Conservation (phyloP, 2,797 vertebrate genomes). For the Chiloscyllium punctatum region DNA sequence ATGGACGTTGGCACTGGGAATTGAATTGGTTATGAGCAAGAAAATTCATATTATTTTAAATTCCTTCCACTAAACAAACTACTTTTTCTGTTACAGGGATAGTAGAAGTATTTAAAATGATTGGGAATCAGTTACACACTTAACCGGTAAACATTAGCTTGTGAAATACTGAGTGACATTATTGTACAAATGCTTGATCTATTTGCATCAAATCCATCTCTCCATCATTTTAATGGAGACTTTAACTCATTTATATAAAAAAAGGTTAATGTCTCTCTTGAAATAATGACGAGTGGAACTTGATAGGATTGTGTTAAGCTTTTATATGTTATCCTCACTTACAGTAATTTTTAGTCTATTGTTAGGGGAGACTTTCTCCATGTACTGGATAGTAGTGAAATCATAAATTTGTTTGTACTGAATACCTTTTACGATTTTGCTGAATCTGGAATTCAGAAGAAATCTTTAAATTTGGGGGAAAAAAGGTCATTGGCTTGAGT, state of each 20-base stretch:
- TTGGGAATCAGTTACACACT: neutral
- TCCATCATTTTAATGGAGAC: slow-evolving; percentile 23
- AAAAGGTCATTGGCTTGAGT: neutral
- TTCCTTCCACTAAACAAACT: slow-evolving; percentile 8
- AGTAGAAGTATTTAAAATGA: slow-evolving; percentile 2
- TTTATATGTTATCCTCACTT: neutral
- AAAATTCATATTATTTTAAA: slow-evolving; percentile 28
- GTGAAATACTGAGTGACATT: neutral
- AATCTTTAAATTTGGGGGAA: neutral
- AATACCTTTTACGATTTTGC: neutral
- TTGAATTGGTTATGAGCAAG: neutral
- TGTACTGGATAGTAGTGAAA: neutral
- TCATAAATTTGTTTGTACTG: neutral
- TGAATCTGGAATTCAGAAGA: neutral
- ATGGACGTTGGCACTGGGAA: neutral
- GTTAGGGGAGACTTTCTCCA: neutral
- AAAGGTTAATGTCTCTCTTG: neutral
- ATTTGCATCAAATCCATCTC: slow-evolving; percentile 4
- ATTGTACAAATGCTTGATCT: slow-evolving; percentile 1
- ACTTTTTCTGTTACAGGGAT: neutral
- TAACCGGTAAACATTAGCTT: slow-evolving; percentile 11
- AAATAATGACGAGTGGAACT: neutral
- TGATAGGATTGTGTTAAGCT: neutral
- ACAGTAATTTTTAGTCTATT: neutral
- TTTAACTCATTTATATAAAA: neutral